A percentile compares a stretch with the other conserved stretches of the same genome.
Conservation (phyloP, 2,113 vertebrate species). For the Clinocottus analis region DNA sequence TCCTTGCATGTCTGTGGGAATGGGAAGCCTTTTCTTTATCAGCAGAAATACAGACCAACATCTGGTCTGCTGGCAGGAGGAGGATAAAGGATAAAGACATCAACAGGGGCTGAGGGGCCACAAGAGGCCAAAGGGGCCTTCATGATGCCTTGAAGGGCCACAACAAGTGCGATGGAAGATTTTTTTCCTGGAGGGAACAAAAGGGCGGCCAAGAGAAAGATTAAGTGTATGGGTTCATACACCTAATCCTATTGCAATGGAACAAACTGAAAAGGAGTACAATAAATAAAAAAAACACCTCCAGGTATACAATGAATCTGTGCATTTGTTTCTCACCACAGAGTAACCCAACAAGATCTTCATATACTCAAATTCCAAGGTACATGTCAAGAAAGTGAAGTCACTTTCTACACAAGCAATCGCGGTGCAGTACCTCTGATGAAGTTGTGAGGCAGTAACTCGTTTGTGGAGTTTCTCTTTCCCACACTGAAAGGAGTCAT, state of each 20-base stretch:
- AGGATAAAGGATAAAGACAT: conserved; percentile 74
- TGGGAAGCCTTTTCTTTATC: conserved; percentile 57
- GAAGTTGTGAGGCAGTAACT: not conserved
- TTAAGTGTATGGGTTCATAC: conserved; percentile 16
- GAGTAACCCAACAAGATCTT: not conserved
- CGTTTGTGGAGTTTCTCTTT: conserved; percentile 2
- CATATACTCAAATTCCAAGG: not conserved
- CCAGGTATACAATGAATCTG: not conserved
- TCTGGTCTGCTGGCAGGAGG: conserved; percentile 68
- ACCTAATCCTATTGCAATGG: not conserved
- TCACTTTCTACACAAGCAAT: not conserved
- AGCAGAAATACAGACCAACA: conserved; percentile 65
- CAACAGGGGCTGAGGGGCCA: conserved; percentile 58
- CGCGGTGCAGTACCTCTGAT: not conserved
- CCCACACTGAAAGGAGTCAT: conserved; percentile 16
- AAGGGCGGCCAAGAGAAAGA: conserved; percentile 21
- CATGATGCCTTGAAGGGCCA: conserved; percentile 53
- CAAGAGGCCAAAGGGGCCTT: conserved; percentile 61
- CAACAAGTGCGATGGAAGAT: conserved; percentile 41
- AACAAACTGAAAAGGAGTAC: not conserved
- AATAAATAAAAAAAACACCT: not conserved
- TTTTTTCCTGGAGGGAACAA: conserved; percentile 45
- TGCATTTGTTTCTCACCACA: not conserved
- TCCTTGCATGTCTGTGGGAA: conserved; percentile 55
- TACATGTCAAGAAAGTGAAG: not conserved